phyloP scores from a whole-genome alignment of 30 jellyfish, hydroid and myxozoan genomes.

The Aurelia sp. region DNA sequence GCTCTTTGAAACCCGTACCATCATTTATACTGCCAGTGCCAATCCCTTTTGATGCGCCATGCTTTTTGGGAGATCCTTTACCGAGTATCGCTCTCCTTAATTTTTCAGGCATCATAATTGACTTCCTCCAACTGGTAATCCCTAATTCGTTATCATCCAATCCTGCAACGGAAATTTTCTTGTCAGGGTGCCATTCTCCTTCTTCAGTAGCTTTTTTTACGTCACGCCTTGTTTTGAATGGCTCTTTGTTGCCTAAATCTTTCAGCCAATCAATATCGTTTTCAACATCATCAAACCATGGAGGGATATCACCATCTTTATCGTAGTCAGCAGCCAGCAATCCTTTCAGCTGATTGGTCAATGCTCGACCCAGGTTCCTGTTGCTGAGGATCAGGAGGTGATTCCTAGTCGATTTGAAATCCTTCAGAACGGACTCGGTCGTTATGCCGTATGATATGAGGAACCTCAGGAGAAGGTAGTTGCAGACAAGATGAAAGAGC shows the following conservation, averaged over 20 bases:
- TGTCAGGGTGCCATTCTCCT: too few relatives aligned
- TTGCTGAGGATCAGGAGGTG: constrained; percentile 61
- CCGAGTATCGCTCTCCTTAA: too few relatives aligned
- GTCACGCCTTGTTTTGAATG: background rate
- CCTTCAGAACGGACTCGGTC: constrained; percentile 59
- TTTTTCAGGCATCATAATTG: too few relatives aligned
- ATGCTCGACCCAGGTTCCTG: constrained; percentile 50
- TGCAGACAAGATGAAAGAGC: constrained; percentile 68
- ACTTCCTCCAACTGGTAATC: background rate
- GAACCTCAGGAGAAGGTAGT: constrained; percentile 52
- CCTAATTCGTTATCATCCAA: constrained; percentile 2
- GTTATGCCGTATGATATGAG: constrained; percentile 72
- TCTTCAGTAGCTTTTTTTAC: background rate
- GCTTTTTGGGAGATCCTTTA: too few relatives aligned
- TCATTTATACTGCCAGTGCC: background rate
- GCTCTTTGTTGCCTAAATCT: constrained; percentile 17
- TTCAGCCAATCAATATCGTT: constrained; percentile 63
- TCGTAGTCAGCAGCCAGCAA: constrained; percentile 60
- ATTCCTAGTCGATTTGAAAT: constrained; percentile 53
- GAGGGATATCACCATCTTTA: constrained; percentile 34
- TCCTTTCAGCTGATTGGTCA: constrained; percentile 67
- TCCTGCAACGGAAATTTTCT: too few relatives aligned
- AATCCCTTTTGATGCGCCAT: too few relatives aligned
- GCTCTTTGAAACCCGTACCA: background rate
- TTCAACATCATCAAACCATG: constrained; percentile 67